phyloP scores from a whole-genome alignment of 2,797 vertebrate genomes.

The Pantherophis vulpinus region DNA sequence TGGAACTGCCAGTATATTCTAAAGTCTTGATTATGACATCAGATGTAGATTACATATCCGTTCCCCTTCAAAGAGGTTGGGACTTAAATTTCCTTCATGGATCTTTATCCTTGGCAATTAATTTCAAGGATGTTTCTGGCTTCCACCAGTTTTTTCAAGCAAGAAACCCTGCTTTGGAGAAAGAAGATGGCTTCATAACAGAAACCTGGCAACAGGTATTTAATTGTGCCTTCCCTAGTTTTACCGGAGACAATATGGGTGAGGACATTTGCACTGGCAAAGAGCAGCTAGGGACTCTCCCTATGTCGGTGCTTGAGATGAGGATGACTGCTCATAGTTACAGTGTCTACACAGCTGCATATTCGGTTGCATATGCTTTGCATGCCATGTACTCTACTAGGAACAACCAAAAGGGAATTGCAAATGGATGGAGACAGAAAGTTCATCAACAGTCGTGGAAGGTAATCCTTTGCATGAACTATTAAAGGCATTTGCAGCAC shows the following conservation, averaged over 20 bases:
- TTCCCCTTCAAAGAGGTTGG: not conserved
- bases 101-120: not conserved
- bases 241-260: not conserved
- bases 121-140: not conserved
- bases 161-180: not conserved
- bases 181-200: not conserved
- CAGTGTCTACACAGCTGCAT: not conserved
- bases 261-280: not conserved
- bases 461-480: not conserved
- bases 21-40: slow-evolving; percentile 14
- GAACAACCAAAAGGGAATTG: not conserved
- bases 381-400: not conserved
- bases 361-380: not conserved
- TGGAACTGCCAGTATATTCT: not conserved
- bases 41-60: not conserved
- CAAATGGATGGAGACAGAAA: not conserved
- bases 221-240: not conserved
- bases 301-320: not conserved
- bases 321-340: not conserved
- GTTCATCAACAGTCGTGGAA: not conserved
- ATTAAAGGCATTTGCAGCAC: not conserved
- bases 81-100: not conserved
- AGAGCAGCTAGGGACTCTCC: not conserved
- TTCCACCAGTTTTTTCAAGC: not conserved
- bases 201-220: slow-evolving; percentile 5